Conservation (phyloP, 1,140 invertebrate genomes). For the Halesus radiatus region DNA sequence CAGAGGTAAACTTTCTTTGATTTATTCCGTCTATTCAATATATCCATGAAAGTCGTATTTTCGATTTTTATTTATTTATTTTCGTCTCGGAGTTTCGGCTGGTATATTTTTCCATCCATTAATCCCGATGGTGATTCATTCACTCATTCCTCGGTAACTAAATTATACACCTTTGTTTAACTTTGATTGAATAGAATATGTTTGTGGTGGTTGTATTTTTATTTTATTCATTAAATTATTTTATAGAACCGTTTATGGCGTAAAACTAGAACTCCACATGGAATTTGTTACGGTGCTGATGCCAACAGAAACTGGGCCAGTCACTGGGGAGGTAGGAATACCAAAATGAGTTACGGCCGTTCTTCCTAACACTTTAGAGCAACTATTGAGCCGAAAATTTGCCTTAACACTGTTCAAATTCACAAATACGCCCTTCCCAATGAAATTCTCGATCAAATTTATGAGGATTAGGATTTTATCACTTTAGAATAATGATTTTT, state of each 20-base stretch:
- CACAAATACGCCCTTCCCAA: no score
- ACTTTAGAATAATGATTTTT: no score
- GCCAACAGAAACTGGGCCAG: constrained; percentile 79
- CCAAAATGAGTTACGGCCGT: no score
- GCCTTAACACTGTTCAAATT: no score
- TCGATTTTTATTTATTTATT: no score
- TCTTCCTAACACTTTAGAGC: no score
- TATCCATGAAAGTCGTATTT: no score
- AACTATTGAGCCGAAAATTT: no score
- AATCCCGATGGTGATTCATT: constrained; percentile 82
- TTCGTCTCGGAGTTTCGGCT: constrained; percentile 78
- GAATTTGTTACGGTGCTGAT: constrained; percentile 74
- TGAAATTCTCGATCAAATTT: no score
- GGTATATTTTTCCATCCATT: constrained; percentile 79
- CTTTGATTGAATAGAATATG: neutral
- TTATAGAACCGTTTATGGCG: constrained; percentile 74
- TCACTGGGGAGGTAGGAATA: constrained; percentile 72
- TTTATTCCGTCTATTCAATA: no score
- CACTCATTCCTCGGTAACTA: constrained; percentile 68
- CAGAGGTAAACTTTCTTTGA: constrained; percentile 61
- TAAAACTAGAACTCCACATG: constrained; percentile 72
- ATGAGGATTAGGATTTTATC: no score
- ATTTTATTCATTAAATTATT: neutral
- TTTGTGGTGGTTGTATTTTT: neutral
- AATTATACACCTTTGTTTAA: neutral